A percentile compares a stretch with the other conserved stretches of the same genome.
These are phyloP conservation scores for Sarcoramphus papa DNA, from an alignment of 2,797 vertebrate genomes.

Conservation along the genomic window DNA sequence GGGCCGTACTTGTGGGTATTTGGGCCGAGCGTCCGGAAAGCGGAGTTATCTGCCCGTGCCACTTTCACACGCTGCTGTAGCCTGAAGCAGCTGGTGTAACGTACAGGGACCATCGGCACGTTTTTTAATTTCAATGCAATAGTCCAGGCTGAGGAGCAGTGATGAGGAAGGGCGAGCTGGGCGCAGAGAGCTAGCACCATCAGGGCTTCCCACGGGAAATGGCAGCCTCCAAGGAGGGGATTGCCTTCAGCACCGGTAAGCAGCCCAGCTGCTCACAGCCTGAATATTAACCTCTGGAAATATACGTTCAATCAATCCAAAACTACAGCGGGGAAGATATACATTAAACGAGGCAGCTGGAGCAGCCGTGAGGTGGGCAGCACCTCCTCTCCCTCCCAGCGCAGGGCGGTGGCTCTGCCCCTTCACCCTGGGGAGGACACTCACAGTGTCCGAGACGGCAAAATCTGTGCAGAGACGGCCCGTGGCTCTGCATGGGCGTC, in stretches of 20 bases:
- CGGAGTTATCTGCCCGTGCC: fast-evolving
- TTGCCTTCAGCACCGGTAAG: background rate
- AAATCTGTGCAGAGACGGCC: background rate
- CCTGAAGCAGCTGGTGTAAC: fast-evolving
- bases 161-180: background rate
- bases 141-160: fast-evolving
- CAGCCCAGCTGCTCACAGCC: background rate
- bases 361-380: fast-evolving
- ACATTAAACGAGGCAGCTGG: background rate
- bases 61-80: fast-evolving
- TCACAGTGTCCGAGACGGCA: fast-evolving
- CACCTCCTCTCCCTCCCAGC: too few species aligned
- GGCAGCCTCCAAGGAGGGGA: background rate
- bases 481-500: fast-evolving
- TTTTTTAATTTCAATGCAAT: fast-evolving
- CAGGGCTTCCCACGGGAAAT: fast-evolving
- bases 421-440: fast-evolving
- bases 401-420: background rate
- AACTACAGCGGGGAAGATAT: fast-evolving
- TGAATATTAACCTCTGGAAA: too few species aligned
- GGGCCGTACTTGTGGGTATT: fast-evolving
- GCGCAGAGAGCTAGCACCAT: fast-evolving
- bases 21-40: background rate
- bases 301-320: fast-evolving
- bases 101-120: fast-evolving